Conservation (phyloP, 2,888 invertebrate species). For the Coleophora deauratella region DNA sequence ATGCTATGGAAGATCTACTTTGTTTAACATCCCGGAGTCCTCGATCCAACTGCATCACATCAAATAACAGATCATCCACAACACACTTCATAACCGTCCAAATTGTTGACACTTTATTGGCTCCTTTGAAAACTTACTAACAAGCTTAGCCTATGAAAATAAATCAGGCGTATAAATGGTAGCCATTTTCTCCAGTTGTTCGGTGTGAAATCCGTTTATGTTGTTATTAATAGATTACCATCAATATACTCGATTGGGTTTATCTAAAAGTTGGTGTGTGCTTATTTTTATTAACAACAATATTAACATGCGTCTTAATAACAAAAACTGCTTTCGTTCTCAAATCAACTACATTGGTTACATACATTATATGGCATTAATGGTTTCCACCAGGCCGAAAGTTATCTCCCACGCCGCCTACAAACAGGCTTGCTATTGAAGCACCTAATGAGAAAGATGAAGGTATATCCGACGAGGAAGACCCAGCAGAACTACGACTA, state of each 20-base stretch:
- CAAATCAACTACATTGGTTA: not conserved
- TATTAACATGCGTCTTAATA: not conserved
- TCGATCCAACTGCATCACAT: conserved; percentile 13
- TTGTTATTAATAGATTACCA: conserved; percentile 6
- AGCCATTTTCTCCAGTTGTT: conserved; percentile 71
- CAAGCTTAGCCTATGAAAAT: conserved; percentile 42
- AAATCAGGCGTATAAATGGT: conserved; percentile 54
- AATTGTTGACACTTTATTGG: conserved; percentile 25
- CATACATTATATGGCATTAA: too few species aligned
- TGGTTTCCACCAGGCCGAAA: conserved; percentile 73
- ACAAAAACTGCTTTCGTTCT: too few species aligned
- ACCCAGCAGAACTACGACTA: conserved; percentile 86
- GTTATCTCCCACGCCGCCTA: conserved; percentile 78
- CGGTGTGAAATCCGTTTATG: conserved; percentile 7
- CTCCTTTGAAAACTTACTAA: conserved; percentile 49
- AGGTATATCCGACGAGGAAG: conserved; percentile 84
- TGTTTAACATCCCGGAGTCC: conserved; percentile 14
- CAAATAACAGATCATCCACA: conserved; percentile 17
- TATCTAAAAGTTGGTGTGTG: conserved; percentile 15
- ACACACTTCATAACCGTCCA: conserved; percentile 20
- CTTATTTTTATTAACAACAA: conserved; percentile 13
- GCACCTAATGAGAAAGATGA: conserved; percentile 80
- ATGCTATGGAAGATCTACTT: conserved; percentile 44
- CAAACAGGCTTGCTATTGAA: conserved; percentile 77
- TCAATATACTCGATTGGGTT: conserved; percentile 30